Evolutionary conservation across 2,797 vertebrate genomes (phyloP).

Genomic region (Poecile montanus): DNA sequence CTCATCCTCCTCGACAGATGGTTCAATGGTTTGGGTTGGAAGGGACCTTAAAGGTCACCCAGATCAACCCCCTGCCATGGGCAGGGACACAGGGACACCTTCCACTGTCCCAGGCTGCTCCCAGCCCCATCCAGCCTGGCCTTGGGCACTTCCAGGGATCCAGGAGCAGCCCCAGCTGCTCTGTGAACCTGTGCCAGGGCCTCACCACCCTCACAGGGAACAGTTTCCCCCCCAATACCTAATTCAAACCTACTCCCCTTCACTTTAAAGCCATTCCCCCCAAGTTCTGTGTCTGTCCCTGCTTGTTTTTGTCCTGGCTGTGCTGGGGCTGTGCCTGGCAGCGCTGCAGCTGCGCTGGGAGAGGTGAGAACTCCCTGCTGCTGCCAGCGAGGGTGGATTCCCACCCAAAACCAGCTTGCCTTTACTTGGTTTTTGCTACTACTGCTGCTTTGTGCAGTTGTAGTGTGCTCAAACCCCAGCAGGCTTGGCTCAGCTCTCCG

Average conservation of each 20-base stretch:
- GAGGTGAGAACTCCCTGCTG: background rate
- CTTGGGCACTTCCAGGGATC: background rate
- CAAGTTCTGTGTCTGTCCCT: fast-evolving
- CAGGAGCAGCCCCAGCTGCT: background rate
- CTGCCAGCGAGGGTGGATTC: background rate
- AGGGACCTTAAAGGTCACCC: background rate
- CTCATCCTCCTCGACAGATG: background rate
- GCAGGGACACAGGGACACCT: background rate
- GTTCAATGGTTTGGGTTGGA: background rate
- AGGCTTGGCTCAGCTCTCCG: background rate
- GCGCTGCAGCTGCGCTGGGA: background rate
- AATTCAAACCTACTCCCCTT: fast-evolving
- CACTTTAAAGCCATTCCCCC: background rate
- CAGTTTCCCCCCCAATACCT: fast-evolving
- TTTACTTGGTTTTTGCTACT: background rate
- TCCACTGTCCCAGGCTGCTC: background rate
- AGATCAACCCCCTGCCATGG: too few species aligned
- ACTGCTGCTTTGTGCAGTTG: background rate
- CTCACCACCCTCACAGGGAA: fast-evolving
- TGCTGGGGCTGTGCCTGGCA: background rate
- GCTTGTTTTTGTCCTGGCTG: background rate
- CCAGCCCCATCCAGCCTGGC: background rate
- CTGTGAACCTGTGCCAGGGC: background rate
- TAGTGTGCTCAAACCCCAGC: background rate
- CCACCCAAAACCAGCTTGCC: background rate